Base-by-base conservation (phyloP, 2,113 vertebrate species). In the Orthonyx spaldingii region DNA sequence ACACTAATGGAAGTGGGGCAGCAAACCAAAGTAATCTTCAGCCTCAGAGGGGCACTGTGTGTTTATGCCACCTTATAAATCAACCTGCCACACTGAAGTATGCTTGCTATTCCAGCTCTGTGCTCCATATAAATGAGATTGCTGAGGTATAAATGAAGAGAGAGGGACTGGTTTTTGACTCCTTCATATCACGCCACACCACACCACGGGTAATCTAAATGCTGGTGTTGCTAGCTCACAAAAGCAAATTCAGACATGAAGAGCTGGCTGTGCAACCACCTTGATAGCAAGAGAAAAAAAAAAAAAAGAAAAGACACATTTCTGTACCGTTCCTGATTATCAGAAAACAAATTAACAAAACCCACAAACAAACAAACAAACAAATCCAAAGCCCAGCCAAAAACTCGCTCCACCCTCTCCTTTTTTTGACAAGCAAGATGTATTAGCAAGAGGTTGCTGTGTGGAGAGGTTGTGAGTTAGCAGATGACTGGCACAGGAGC, bases 61-160 rank as follows among this genome's bases (percentile, higher is more conserved):
- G 49, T 90, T 95, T 87, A 52, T 79, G 74, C 49, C 69, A 71
- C 86, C 33, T 92, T 91, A 87, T 95, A 94, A 96, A 96, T 97
- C 96, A 94, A 60, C 69, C 35, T 52, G 60, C 63, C 75, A 52
- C 39, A 23, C 50, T 28, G 52, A 76, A 63, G 47, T 18, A 77
- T 30, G 59, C 81, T 90, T 87, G 63, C 85, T 88, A 23, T 92
- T 95, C 71, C 85, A 96, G 82, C 64, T 77, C 28, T 85, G 66
- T 2, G 10, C 70, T 72, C 24, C 41, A 16, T 61, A 64, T 39
- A 89, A 91, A 70, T 68, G 79, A 77, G 50, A 92, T 84, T 85
- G 46, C 47, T 84, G 64, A 79, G 37, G 47, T 70, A 65, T 11
- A 77, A 80, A 87, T 83, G 59, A 92, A 81, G 60, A 84, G 74